phyloP scores from a whole-genome alignment of 2,113 vertebrate species.

The Montifringilla adamsi region DNA sequence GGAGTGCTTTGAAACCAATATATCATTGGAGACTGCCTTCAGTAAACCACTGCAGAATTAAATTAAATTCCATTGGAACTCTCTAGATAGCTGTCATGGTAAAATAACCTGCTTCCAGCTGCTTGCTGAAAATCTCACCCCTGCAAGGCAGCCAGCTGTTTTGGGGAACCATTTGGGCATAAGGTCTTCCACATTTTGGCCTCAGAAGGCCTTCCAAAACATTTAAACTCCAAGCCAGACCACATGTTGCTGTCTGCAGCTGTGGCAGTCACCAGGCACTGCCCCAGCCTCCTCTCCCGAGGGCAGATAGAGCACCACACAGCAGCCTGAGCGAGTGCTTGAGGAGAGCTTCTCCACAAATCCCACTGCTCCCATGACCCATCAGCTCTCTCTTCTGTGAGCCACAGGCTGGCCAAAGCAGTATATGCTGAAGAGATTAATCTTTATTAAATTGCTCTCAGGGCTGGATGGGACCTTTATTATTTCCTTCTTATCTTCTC shows the following conservation, averaged over 20 bases:
- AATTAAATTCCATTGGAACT: neutral
- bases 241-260: neutral
- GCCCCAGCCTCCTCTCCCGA: neutral
- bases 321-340: neutral
- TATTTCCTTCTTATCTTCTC: neutral
- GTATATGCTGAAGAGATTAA: neutral
- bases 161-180: neutral
- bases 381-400: neutral
- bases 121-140: neutral
- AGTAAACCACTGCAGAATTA: constrained; percentile 10
- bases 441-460: neutral
- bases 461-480: neutral
- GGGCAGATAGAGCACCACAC: neutral
- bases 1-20: neutral
- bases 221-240: neutral
- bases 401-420: neutral
- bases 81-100: neutral
- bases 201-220: neutral
- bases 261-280: neutral
- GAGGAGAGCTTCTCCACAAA: neutral
- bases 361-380: neutral
- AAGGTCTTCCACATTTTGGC: neutral
- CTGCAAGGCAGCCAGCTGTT: neutral
- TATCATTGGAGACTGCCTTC: neutral
- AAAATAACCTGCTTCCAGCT: neutral